Evolutionary conservation across 1,140 invertebrate genomes (phyloP), one percentile per base, ranked within the genome.

Genomic region (Drosophila tani): DNA sequence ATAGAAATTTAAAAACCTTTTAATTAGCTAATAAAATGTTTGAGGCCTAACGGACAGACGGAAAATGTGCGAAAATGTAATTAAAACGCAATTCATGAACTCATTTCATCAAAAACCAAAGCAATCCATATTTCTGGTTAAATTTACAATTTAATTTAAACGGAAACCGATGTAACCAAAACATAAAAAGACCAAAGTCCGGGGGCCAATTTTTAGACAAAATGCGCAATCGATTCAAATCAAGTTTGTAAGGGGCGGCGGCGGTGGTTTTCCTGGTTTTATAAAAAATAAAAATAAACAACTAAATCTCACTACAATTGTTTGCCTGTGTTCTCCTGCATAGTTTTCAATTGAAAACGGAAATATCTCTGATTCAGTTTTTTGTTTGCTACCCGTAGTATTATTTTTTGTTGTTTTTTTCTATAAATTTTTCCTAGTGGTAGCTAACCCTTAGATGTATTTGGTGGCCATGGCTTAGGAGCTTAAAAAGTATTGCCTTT

Each of bases 1-100:
- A 41, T 43, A 29, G 15, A 62, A 60, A 38, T 29, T n/a, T 21
- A 21, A 21, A 21, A 2, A 21, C 21, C 57, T 78, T 78, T 78
- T 78, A 78, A 79, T 79, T 79, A 79, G 75, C 66, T 46, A 63
- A 50, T 29, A 57, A 55, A 70, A 63, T 67, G 19, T 56, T 49
- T 38, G 56, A 53, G 49, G 62, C 32, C 21, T 53, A 70, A 49
- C 43, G 35, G 21, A 43, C 45, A 27, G 11, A 45, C 32, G n/a
- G 21, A 21, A 81, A 59, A 43, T 71, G 51, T 50, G 45, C 71
- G 75, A 70, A 71, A 74, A 81, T 73, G 58, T 69, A 73, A 73
- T 73, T 73, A 73, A 60, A 71, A 71, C 21, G 32, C 21, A 71
- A 59, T 71, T 59, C 29, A 71, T 35, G 58, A 24, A 62, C 50